A percentile compares a stretch with the other conserved stretches of the same genome.
Conservation (phyloP, 2,113 vertebrate genomes). For the Periophthalmus modestus region DNA sequence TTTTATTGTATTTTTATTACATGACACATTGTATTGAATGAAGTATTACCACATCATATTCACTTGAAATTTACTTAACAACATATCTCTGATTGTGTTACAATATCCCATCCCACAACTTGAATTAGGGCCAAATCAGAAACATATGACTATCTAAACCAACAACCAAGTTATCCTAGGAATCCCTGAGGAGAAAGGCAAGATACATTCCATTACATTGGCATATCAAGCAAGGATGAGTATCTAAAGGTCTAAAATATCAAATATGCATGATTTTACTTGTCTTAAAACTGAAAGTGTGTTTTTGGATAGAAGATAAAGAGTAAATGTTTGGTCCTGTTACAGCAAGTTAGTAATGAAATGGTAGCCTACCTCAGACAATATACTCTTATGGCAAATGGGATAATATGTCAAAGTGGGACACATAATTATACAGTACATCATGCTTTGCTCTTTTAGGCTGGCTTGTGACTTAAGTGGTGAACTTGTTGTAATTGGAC, state of each 20-base stretch:
- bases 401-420: slow-evolving; percentile 33
- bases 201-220: slow-evolving; percentile 67
- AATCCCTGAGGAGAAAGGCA: slow-evolving; percentile 73
- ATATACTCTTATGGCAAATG: slow-evolving; percentile 22
- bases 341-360: slow-evolving; percentile 63
- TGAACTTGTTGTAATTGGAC: slow-evolving; percentile 41
- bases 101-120: slow-evolving; percentile 73
- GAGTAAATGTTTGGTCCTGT: slow-evolving; percentile 58
- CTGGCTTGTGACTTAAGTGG: slow-evolving; percentile 13
- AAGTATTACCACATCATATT: neutral
- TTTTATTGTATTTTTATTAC: neutral
- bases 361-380: slow-evolving; percentile 39
- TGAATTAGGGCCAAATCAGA: slow-evolving; percentile 74
- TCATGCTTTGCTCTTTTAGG: slow-evolving; percentile 12
- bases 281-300: slow-evolving; percentile 57
- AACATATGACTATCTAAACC: slow-evolving; percentile 77
- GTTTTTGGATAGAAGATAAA: slow-evolving; percentile 37
- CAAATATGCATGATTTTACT: slow-evolving; percentile 71
- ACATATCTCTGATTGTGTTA: slow-evolving; percentile 58
- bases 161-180: slow-evolving; percentile 64
- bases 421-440: slow-evolving; percentile 34
- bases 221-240: slow-evolving; percentile 2
- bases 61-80: neutral
- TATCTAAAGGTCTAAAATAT: slow-evolving; percentile 64
- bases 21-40: neutral